Conservation (phyloP, 1,140 invertebrate genomes). For the Arctopsyche grandis region DNA sequence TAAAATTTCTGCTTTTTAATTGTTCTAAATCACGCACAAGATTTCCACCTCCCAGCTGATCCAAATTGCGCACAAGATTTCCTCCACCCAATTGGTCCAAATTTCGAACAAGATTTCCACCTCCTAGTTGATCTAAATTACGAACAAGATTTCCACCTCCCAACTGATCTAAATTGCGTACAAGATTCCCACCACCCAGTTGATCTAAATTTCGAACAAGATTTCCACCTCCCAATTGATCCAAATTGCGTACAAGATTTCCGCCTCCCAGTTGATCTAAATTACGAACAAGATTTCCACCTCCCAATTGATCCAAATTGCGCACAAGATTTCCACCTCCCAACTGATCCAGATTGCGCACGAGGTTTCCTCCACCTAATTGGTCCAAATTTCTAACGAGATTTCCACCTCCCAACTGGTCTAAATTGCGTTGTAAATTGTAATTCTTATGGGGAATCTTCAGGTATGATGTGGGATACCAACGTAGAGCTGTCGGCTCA, state of each 20-base stretch:
- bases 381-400: slow-evolving; percentile 60
- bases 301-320: slow-evolving; percentile 56
- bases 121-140: slow-evolving; percentile 62
- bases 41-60: slow-evolving; percentile 64
- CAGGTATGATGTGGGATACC: too few species aligned
- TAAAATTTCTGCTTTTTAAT: slow-evolving; percentile 55
- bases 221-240: slow-evolving; percentile 64
- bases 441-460: too few species aligned
- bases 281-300: slow-evolving; percentile 56
- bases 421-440: slow-evolving; percentile 60
- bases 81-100: slow-evolving; percentile 63
- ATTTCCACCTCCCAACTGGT: slow-evolving; percentile 63
- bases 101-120: slow-evolving; percentile 62
- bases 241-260: slow-evolving; percentile 62
- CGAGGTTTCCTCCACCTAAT: slow-evolving; percentile 57
- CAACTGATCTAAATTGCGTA: slow-evolving; percentile 60
- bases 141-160: slow-evolving; percentile 62
- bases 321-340: slow-evolving; percentile 57
- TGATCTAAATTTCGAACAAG: slow-evolving; percentile 60
- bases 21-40: slow-evolving; percentile 60
- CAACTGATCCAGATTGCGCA: slow-evolving; percentile 57
- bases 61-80: slow-evolving; percentile 63
- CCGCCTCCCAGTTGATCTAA: slow-evolving; percentile 64
- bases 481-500: too few species aligned
- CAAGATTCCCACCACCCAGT: slow-evolving; percentile 62